Base-by-base conservation (phyloP, 1,140 invertebrate species). In the Oedothorax gibbosus region DNA sequence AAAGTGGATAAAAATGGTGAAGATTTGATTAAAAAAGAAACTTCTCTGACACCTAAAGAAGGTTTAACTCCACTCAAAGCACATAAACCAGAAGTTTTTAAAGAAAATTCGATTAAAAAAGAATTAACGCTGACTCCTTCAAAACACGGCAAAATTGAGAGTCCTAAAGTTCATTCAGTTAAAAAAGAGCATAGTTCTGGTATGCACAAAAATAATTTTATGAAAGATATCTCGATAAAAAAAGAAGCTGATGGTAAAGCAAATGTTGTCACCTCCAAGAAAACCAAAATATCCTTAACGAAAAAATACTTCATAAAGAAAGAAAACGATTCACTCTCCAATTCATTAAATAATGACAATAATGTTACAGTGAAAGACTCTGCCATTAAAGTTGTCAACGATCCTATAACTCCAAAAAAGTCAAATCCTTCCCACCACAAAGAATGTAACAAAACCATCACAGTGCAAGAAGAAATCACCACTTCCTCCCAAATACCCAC, bases 21-120 rank as follows among this genome's bases (percentile, higher is more conserved):
- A 35, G 35, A 35, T 35, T 35, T 35, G 1, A 5, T 35, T 35
- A 5, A 0, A 21, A 68, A 68, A 11, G 10, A 11, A 15, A 68
- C 65, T 21, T 11, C 68, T 1, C 35, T 51, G 68, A 50, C 49
- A 5, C 35, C 35, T 35, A 71, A 71, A 71, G 12, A 18, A 8
- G 12, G 49, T 64, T 53, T 35, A 21, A 54, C 62, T 54, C 62
- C 76, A n/a, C 18, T 50, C 3, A 66, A 78, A 53, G 66, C 15
- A 20, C 14, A 18, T 51, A 54, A 62, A 64, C 62, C 14, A 50
- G 21, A 77, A n/a, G 0, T 51, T 15, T n/a, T 7, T 4, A 77
- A 64, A 65, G 75, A 64, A 6, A 49, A 8, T n/a, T 2, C 7
- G 51, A 54, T 64, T 7, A 77, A 77, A 64, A 77, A 64, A n/a